A percentile compares a stretch with the other conserved stretches of the same genome.
phyloP scores from a whole-genome alignment of 1,140 invertebrate species.

The Pteromalus puparum region DNA sequence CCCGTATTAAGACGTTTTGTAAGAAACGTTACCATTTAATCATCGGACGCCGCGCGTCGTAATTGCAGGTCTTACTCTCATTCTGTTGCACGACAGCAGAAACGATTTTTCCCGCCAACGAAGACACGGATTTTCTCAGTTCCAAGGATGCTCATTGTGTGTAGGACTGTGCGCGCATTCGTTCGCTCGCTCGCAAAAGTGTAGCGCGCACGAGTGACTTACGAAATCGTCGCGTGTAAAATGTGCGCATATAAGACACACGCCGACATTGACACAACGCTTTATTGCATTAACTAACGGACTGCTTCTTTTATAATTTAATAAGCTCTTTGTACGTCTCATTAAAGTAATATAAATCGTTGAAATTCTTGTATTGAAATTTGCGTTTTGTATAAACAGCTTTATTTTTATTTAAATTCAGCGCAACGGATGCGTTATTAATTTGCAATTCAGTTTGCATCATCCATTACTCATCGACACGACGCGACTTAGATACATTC shows the following conservation, averaged over 20 bases:
- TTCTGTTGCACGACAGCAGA: background rate
- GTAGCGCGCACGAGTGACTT: background rate
- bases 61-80: constrained; percentile 2
- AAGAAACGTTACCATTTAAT: constrained; percentile 19
- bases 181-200: background rate
- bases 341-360: background rate
- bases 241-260: background rate
- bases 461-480: too few species aligned
- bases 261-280: background rate
- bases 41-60: background rate
- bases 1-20: constrained; percentile 21
- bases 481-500: too few species aligned
- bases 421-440: background rate
- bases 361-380: background rate
- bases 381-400: too few species aligned
- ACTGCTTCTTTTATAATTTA: background rate
- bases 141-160: background rate
- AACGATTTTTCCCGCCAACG: background rate
- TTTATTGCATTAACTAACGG: background rate
- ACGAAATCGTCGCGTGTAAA: background rate
- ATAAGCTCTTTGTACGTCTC: background rate
- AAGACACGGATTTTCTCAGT: background rate
- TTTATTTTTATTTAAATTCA: too few species aligned
- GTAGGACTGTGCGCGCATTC: background rate
- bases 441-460: background rate